Evolutionary conservation across 2,797 vertebrate species (phyloP).

Genomic region (Sebastes trivittatus): DNA sequence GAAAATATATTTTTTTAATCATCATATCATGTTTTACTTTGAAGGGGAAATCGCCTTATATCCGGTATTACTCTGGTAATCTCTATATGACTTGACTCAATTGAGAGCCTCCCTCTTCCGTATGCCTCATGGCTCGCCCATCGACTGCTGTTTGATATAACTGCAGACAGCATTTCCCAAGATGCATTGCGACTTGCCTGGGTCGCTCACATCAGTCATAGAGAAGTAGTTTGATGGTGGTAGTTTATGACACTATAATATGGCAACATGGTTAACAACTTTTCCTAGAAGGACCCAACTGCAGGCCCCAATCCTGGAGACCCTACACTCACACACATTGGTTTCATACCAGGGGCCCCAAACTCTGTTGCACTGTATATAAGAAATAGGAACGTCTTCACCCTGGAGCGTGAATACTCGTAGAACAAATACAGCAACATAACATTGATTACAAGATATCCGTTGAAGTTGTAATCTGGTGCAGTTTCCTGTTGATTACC

Average conservation of each 20-base stretch:
- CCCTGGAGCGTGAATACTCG: neutral
- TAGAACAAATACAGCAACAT: neutral
- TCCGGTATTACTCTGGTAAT: neutral
- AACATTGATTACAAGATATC: neutral
- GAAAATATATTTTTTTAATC: too few relatives aligned
- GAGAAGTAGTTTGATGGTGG: neutral
- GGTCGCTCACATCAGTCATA: neutral
- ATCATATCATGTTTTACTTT: slow-evolving; percentile 38
- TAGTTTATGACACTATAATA: neutral
- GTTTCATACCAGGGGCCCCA: neutral
- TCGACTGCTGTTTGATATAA: slow-evolving; percentile 3
- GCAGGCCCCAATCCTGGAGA: neutral
- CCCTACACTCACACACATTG: too few relatives aligned
- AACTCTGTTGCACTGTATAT: neutral
- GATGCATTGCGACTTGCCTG: slow-evolving; percentile 47
- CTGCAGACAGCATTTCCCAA: slow-evolving; percentile 69
- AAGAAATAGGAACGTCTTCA: neutral
- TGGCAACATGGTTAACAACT: neutral
- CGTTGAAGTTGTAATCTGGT: accelerated
- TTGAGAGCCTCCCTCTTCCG: slow-evolving; percentile 37
- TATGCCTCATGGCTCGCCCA: slow-evolving; percentile 35
- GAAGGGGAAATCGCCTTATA: neutral
- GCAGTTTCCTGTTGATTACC: neutral
- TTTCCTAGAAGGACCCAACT: neutral
- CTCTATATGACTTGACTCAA: neutral